phyloP scores from a whole-genome alignment of 2,113 vertebrate species.

The Anser brachyrhynchus region DNA sequence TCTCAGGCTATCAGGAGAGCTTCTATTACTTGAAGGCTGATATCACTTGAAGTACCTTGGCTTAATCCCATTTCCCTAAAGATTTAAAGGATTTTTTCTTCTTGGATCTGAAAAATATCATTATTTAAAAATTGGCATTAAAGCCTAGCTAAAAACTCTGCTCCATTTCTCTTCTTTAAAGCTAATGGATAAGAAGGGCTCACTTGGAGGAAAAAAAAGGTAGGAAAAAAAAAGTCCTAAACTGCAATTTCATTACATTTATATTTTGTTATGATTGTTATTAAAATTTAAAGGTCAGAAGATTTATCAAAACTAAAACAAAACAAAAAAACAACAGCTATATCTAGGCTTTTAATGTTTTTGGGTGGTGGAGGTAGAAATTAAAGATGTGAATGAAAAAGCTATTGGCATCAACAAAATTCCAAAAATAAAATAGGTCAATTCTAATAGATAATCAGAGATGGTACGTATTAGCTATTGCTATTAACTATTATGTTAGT shows the following conservation, averaged over 20 bases:
- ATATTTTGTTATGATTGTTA: conserved; percentile 13
- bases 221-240: not conserved
- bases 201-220: not conserved
- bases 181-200: not conserved
- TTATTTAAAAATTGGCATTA: conserved; percentile 42
- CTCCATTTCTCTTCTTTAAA: conserved; percentile 6
- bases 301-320: conserved; percentile 15
- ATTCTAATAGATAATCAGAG: not conserved
- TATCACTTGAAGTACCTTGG: conserved; percentile 41
- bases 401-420: not conserved
- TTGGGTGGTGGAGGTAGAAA: not conserved
- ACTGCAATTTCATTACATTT: not conserved
- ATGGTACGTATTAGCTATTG: not conserved
- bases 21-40: conserved; percentile 16
- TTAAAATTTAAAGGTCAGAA: conserved; percentile 11
- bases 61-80: conserved; percentile 60
- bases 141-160: not conserved
- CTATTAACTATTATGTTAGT: not conserved
- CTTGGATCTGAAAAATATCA: not conserved
- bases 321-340: conserved; percentile 41
- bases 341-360: not conserved
- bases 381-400: not conserved
- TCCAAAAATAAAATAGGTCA: not conserved
- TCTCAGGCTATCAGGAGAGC: conserved; percentile 59
- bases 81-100: conserved; percentile 39